Percentiles rank a stretch among this genome's conserved stretches.
phyloP scores from a whole-genome alignment of 2,797 vertebrate genomes.

The Microctenopoma lineatum region DNA sequence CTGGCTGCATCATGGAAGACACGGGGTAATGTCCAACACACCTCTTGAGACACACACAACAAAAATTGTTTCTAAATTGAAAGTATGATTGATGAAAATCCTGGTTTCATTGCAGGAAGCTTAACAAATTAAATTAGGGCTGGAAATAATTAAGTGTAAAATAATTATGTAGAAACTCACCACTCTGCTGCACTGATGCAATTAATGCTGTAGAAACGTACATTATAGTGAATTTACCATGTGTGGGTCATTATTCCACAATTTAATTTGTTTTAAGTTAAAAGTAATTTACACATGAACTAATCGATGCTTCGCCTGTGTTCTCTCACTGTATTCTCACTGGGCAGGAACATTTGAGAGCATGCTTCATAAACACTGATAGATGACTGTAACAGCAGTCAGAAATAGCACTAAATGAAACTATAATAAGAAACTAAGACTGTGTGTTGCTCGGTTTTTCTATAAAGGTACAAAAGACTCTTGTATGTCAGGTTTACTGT shows the following conservation, averaged over 20 bases:
- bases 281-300: background rate
- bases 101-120: no score
- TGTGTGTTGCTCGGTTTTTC: background rate
- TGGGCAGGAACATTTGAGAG: background rate
- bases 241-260: no score
- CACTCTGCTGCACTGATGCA: no score
- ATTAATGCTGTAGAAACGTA: background rate
- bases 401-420: background rate
- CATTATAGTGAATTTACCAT: background rate
- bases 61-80: background rate
- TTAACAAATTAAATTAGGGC: no score
- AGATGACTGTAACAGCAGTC: background rate
- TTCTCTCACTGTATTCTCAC: background rate
- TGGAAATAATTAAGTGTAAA: no score
- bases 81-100: no score
- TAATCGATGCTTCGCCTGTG: background rate
- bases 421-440: background rate
- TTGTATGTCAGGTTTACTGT: background rate
- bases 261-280: no score
- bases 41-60: constrained; percentile 2
- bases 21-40: constrained; percentile 87
- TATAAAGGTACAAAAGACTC: no score
- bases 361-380: background rate
- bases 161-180: no score
- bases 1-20: constrained; percentile 99